phyloP scores from a whole-genome alignment of 2,113 vertebrate species.

The Larimichthys crocea region DNA sequence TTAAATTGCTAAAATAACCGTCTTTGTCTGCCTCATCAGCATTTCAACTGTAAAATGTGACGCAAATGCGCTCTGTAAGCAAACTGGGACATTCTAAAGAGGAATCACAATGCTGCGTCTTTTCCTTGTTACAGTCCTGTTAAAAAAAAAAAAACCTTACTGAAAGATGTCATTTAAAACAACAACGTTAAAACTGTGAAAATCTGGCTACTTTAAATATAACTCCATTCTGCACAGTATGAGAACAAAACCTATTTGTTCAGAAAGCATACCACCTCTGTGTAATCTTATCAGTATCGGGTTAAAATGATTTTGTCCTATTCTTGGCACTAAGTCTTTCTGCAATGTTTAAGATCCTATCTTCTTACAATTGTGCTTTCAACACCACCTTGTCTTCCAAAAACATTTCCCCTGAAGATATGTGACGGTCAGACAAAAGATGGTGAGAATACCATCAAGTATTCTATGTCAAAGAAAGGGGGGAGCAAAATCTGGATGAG shows the following conservation, averaged over 20 bases:
- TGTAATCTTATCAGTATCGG: slow-evolving; percentile 26
- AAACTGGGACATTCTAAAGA: background rate
- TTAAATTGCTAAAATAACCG: background rate
- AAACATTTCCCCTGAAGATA: slow-evolving; percentile 57
- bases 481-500: slow-evolving; percentile 49
- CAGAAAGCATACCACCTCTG: background rate
- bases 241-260: slow-evolving; percentile 29
- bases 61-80: background rate
- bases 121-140: background rate
- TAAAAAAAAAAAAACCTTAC: background rate
- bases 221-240: background rate
- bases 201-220: slow-evolving; percentile 33
- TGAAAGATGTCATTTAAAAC: slow-evolving; percentile 3
- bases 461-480: slow-evolving; percentile 50
- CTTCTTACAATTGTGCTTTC: slow-evolving; percentile 42
- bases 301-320: slow-evolving; percentile 35
- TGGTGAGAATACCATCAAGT: slow-evolving; percentile 28
- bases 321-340: slow-evolving; percentile 37
- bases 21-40: background rate
- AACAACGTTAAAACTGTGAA: slow-evolving; percentile 18
- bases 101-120: background rate
- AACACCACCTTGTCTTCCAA: slow-evolving; percentile 25
- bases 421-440: slow-evolving; percentile 53
- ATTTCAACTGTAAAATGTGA: background rate
- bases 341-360: slow-evolving; percentile 48